phyloP scores from a whole-genome alignment of 2,113 vertebrate genomes.

The Cnemophilus loriae region DNA sequence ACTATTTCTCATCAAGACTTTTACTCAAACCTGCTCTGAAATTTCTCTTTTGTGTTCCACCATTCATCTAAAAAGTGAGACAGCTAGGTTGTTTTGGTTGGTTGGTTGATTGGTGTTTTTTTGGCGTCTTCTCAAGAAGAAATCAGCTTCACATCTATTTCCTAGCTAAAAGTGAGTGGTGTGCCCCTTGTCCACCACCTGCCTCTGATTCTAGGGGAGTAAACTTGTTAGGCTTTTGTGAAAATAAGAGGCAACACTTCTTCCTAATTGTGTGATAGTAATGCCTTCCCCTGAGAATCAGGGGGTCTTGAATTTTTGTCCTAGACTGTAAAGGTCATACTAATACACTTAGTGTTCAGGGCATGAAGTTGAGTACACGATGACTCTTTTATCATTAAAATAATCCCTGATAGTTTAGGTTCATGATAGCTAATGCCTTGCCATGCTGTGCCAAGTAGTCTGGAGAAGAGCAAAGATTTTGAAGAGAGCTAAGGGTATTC shows the following conservation, averaged over 20 bases:
- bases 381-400: not conserved
- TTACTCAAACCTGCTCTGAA: not conserved
- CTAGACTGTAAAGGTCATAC: not conserved
- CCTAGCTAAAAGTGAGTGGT: not conserved
- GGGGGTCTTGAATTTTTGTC: not conserved
- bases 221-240: not conserved
- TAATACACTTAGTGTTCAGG: not conserved
- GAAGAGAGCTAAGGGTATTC: not conserved
- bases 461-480: not conserved
- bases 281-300: not conserved
- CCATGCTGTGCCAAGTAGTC: not conserved
- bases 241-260: not conserved
- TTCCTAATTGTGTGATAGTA: not conserved
- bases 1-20: not conserved
- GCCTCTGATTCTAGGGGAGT: not conserved
- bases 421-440: not conserved
- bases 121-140: not conserved
- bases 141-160: not conserved
- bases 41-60: not conserved
- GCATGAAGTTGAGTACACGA: not conserved
- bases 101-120: not conserved
- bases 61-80: not conserved
- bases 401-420: not conserved
- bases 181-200: rapidly evolving
- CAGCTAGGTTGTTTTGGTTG: not conserved